These are phyloP conservation scores for Amiota mariae DNA, from an alignment of 2,888 invertebrate genomes.

Conservation along the genomic window DNA sequence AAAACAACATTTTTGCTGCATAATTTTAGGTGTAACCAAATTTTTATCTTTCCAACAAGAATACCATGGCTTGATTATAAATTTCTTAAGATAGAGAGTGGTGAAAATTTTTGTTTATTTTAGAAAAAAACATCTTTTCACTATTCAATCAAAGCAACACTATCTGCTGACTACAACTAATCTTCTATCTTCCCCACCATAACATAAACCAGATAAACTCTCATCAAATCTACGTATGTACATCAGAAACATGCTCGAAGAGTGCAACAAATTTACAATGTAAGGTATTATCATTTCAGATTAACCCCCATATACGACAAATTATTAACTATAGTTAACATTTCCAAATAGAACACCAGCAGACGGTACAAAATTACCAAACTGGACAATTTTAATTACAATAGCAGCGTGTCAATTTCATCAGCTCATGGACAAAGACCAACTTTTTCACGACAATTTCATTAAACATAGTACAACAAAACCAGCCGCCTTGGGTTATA, in stretches of 20 bases:
- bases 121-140: no score
- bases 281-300: no score
- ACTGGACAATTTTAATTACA: slow-evolving; percentile 61
- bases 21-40: slow-evolving; percentile 53
- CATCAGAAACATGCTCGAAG: no score
- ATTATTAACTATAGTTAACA: no score
- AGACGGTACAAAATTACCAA: background rate
- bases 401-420: slow-evolving; percentile 35
- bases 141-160: no score
- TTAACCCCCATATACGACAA: no score
- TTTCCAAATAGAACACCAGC: no score
- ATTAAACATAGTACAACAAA: slow-evolving; percentile 14
- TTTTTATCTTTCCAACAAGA: background rate
- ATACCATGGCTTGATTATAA: no score
- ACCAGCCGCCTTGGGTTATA: slow-evolving; percentile 19
- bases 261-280: no score
- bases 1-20: slow-evolving; percentile 38
- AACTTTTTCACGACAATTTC: slow-evolving; percentile 9
- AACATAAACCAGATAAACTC: background rate
- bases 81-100: no score
- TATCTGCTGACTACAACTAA: no score
- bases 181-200: background rate
- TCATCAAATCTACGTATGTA: background rate
- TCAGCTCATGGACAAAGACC: background rate
- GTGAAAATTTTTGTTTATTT: no score